phyloP scores from a whole-genome alignment of 2,888 invertebrate genomes.

The Yponomeuta evonymella region DNA sequence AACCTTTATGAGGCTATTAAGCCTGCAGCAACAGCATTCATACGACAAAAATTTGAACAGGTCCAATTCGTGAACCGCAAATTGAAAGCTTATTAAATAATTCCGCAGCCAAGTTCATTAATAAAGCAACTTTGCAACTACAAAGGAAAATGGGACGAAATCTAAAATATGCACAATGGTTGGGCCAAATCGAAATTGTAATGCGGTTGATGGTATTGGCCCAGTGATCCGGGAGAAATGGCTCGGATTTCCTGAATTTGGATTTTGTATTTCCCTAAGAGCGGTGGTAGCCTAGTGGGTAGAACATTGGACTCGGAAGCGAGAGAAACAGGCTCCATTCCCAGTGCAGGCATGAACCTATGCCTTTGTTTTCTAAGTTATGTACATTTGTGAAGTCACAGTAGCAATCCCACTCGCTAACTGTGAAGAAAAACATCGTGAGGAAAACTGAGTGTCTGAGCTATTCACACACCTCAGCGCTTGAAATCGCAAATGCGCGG shows the following conservation, averaged over 20 bases:
- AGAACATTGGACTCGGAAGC: too few relatives aligned
- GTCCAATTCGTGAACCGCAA: not conserved
- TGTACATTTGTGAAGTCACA: too few relatives aligned
- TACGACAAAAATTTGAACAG: conserved; percentile 3
- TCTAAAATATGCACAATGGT: not conserved
- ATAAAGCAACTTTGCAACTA: conserved; percentile 3
- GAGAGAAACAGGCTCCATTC: too few relatives aligned
- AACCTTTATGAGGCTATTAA: not conserved
- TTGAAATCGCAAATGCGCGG: too few relatives aligned
- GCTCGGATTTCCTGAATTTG: not conserved
- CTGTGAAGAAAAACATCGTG: too few relatives aligned
- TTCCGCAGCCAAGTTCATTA: not conserved
- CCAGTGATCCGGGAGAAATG: not conserved
- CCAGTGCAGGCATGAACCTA: too few relatives aligned
- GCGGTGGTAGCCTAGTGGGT: too few relatives aligned
- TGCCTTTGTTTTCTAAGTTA: too few relatives aligned
- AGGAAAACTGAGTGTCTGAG: too few relatives aligned
- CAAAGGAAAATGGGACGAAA: not conserved
- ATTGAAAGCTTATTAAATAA: not conserved
- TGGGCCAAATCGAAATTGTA: not conserved
- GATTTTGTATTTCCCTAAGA: too few relatives aligned
- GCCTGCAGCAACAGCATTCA: not conserved
- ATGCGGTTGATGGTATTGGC: not conserved
- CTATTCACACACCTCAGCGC: too few relatives aligned
- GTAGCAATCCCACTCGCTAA: too few relatives aligned